Evolutionary conservation across 2,888 invertebrate genomes (phyloP), one percentile per base, ranked within the genome.

Genomic region (Fissipunctia ypsillon): DNA sequence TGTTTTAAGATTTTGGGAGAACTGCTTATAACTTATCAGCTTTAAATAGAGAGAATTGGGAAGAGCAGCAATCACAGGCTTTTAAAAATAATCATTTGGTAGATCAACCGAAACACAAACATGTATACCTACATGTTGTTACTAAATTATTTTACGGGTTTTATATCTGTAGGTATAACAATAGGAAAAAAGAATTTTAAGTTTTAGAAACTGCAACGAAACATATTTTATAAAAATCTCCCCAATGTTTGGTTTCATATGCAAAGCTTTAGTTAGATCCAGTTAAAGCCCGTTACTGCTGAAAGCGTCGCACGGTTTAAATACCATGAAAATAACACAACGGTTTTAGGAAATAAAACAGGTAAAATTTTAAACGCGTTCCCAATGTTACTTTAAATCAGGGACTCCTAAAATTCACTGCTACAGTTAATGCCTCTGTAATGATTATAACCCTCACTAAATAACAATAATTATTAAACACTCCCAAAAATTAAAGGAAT

Each of bases 391-490:
- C 31, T 16, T 59, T 80, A 78, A 83, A 83, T 74, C 83, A 83
- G 41, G 56, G 22, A 57, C 68, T 80, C 31, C 57, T 60, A 67
- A 78, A 81, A 76, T 79, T 82, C 68, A 50, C n/a, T 57, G 60
- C 50, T 35, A 80, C 81, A 60, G 50, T 76, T 63, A 84, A 38
- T 67, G 64, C 69, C 73, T 41, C 50, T 41, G 35, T 83, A 73
- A 85, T 77, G 69, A 85, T 82, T 75, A 85, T 80, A 64, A 79
- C 76, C 74, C 66, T 61, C 54, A 76, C 74, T 85, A 82, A 84
- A 85, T 76, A 82, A 78, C 80, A 77, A 69, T 79, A 84, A 79
- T 81, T 74, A 84, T 81, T 74, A 79, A 75, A 78, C 74, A 85
- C 76, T 79, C 22, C 73, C 69, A 73, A 86, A 84, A 84, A 83